Percentiles rank a stretch among this genome's conserved stretches.
phyloP scores from a whole-genome alignment of 2,888 invertebrate genomes.

The Orthosia gothica region DNA sequence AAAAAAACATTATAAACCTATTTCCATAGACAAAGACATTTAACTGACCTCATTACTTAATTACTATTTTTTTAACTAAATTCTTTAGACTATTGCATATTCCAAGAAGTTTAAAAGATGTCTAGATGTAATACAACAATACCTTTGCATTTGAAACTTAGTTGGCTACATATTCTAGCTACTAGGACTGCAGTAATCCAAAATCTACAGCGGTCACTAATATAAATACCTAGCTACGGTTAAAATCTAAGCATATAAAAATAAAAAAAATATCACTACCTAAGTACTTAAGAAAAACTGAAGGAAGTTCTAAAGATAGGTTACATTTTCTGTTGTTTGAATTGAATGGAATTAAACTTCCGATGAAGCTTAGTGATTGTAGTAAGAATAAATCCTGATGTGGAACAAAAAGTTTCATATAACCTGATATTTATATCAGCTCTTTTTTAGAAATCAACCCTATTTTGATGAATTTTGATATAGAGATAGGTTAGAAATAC shows the following conservation, averaged over 20 bases:
- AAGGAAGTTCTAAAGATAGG: background rate
- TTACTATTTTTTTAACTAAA: background rate
- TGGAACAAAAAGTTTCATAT: too few relatives aligned
- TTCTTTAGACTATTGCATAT: background rate
- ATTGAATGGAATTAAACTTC: background rate
- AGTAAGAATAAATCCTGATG: background rate
- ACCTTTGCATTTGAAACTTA: constrained; percentile 11
- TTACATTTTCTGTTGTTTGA: constrained; percentile 2
- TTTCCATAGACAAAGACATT: background rate
- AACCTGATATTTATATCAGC: too few relatives aligned
- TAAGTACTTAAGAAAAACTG: background rate
- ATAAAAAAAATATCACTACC: too few relatives aligned
- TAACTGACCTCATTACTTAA: background rate
- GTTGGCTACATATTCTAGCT: constrained; percentile 22
- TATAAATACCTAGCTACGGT: constrained; percentile 37
- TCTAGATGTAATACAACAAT: constrained; percentile 10
- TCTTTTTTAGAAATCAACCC: too few relatives aligned
- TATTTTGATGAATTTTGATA: too few relatives aligned
- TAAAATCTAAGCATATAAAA: constrained; percentile 24
- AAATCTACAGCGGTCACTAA: constrained; percentile 53
- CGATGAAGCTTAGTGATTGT: background rate
- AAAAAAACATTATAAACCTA: background rate
- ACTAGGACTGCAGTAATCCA: constrained; percentile 42
- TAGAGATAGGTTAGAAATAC: too few relatives aligned
- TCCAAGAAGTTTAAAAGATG: background rate